Percentiles rank a stretch among this genome's conserved stretches.
Evolutionary conservation across 1,140 invertebrate species (phyloP).

Genomic region (Scaptomyza hsui): DNA sequence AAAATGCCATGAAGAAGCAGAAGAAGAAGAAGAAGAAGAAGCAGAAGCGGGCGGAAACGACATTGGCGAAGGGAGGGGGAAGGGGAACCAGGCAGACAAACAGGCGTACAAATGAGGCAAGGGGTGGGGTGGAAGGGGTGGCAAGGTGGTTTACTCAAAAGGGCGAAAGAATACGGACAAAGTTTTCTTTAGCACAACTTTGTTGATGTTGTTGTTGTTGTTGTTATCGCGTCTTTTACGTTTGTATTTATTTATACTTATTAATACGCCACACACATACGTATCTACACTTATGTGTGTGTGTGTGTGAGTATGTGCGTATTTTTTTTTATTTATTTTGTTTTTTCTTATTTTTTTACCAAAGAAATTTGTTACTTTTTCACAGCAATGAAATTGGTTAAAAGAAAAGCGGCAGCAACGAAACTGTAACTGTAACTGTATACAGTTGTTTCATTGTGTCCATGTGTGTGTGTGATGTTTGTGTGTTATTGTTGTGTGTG

Average conservation of each 20-base stretch:
- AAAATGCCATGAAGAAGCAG: slow-evolving; percentile 49
- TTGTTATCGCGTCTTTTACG: slow-evolving; percentile 51
- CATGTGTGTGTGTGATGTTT: slow-evolving; percentile 10
- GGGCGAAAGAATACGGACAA: slow-evolving; percentile 23
- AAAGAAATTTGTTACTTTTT: slow-evolving; percentile 58
- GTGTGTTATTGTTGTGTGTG: background rate
- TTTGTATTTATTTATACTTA: slow-evolving; percentile 67
- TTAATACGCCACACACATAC: slow-evolving; percentile 56
- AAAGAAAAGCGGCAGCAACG: slow-evolving; percentile 29
- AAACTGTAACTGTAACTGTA: slow-evolving; percentile 11
- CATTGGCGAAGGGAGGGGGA: background rate
- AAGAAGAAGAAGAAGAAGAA: slow-evolving; percentile 8
- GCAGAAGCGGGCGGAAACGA: slow-evolving; percentile 35
- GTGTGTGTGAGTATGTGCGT: slow-evolving; percentile 42
- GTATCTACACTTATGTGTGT: slow-evolving; percentile 10
- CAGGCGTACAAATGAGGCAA: slow-evolving; percentile 59
- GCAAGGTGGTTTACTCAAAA: background rate
- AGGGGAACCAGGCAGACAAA: slow-evolving; percentile 56
- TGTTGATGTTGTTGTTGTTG: slow-evolving; percentile 39
- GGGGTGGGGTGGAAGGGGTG: background rate
- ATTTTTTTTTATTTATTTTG: slow-evolving; percentile 72
- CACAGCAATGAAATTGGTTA: slow-evolving; percentile 44
- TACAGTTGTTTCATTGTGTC: background rate
- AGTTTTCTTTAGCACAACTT: slow-evolving; percentile 61
- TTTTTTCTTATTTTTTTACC: slow-evolving; percentile 57